phyloP scores from a whole-genome alignment of 2,113 vertebrate species.

The Sisor rabdophorus region DNA sequence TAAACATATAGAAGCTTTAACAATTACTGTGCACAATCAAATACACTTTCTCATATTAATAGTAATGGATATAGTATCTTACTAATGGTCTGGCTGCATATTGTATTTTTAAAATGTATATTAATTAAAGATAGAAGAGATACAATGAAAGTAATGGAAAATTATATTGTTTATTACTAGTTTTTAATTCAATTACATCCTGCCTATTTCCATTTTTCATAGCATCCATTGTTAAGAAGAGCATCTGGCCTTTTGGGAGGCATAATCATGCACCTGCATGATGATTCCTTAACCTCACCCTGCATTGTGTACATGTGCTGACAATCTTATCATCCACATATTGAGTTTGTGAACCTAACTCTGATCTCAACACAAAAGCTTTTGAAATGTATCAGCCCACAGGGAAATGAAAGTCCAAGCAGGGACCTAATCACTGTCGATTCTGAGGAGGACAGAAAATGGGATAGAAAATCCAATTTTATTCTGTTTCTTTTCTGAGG shows the following conservation, averaged over 20 bases:
- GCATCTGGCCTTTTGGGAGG: conserved; percentile 17
- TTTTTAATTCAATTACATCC: background rate
- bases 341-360: conserved; percentile 17
- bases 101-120: too few relatives aligned
- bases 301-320: conserved; percentile 24
- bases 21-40: background rate
- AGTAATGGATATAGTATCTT: background rate
- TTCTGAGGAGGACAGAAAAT: conserved; percentile 38
- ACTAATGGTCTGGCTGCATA: background rate
- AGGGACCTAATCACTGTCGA: conserved; percentile 39
- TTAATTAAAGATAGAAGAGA: too few relatives aligned
- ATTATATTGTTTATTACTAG: background rate
- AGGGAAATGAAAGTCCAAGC: conserved; percentile 40
- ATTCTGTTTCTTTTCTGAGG: conserved; percentile 28
- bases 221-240: conserved; percentile 2
- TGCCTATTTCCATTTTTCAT: background rate
- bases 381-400: conserved; percentile 34
- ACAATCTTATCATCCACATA: conserved; percentile 34
- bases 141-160: background rate
- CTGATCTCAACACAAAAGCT: conserved; percentile 42
- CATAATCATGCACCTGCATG: conserved; percentile 36
- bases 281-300: conserved; percentile 34
- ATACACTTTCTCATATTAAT: background rate
- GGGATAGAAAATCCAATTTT: conserved; percentile 46
- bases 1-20: too few relatives aligned